Evolutionary conservation across 2,888 invertebrate genomes (phyloP), one percentile per base, ranked within the genome.

Genomic region (Mesochorus sp.): DNA sequence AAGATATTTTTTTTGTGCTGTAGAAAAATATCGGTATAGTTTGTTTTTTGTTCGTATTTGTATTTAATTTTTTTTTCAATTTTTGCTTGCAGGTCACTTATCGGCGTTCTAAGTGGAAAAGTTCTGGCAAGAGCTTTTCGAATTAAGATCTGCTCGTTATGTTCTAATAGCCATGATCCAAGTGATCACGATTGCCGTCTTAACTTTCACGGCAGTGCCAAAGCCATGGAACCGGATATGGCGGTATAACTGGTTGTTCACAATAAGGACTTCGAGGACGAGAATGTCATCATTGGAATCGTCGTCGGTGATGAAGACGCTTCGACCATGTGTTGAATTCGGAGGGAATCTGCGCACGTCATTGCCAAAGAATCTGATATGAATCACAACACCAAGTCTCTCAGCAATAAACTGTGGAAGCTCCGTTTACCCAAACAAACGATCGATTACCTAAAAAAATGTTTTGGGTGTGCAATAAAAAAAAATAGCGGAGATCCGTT

Each of bases 241-340:
- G n/a, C n/a, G n/a, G n/a, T n/a, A n/a, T n/a, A n/a, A n/a, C n/a
- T n/a, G n/a, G n/a, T 42, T n/a, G 17, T 71, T 31, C 24, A 75
- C 6, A 53, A 70, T 47, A 10, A 39, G 4, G 26, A 34, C 8
- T 39, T 70, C 4, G 19, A 39, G 17, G 53, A 70, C 21, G 77
- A 80, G 61, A 53, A 67, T 28, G 77, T 74, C n/a, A 55, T 31
- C n/a, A 42, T 74, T 31, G 75, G 59, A 28, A 28, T 37, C 14
- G 19, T 79, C 10, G 49, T 79, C 57, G 74, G 80, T 3, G 73
- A 79, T 59, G 81, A 76, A 31, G 81, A 79, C 57, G 67, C 67
- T 21, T 68, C 72, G n/a, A 80, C 72, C 3, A 79, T 74, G 49
- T 75, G 74, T 55, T 47, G 51, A 70, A 49, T 70, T 34, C 44